These are phyloP conservation scores for Pammene aurita DNA, from an alignment of 2,888 invertebrate species.

Conservation along the genomic window DNA sequence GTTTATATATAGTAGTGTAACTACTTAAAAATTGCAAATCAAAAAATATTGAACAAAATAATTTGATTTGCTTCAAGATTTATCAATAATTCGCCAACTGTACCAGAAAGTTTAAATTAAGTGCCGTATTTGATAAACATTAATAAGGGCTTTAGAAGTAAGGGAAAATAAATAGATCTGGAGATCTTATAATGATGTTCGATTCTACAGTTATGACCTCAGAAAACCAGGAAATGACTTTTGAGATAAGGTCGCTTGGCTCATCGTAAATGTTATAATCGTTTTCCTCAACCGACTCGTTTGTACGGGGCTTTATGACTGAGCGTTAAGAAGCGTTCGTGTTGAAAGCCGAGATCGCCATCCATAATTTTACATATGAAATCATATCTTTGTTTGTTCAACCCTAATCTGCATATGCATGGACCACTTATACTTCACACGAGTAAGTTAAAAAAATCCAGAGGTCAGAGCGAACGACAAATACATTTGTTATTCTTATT, in stretches of 20 bases:
- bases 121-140: background rate
- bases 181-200: conserved; percentile 19
- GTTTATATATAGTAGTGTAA: no score
- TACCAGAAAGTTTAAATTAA: conserved; percentile 8
- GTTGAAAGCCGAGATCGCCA: conserved; percentile 69
- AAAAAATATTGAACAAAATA: no score
- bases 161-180: conserved; percentile 7
- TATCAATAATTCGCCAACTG: conserved; percentile 19
- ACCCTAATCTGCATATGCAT: conserved; percentile 75
- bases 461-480: conserved; percentile 74
- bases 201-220: background rate
- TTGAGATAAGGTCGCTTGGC: conserved; percentile 10
- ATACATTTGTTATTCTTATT: conserved; percentile 76
- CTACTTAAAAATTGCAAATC: no score
- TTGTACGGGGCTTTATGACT: conserved; percentile 24
- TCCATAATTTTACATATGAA: conserved; percentile 75
- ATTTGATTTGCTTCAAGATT: no score
- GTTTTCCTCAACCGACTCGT: conserved; percentile 20
- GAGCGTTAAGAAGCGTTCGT: conserved; percentile 55
- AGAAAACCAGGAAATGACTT: conserved; percentile 18
- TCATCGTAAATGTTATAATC: conserved; percentile 15
- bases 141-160: background rate
- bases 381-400: conserved; percentile 73
- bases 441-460: conserved; percentile 60
- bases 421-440: conserved; percentile 63